Conservation (phyloP, 2,888 invertebrate species). For the Altica lythri region DNA sequence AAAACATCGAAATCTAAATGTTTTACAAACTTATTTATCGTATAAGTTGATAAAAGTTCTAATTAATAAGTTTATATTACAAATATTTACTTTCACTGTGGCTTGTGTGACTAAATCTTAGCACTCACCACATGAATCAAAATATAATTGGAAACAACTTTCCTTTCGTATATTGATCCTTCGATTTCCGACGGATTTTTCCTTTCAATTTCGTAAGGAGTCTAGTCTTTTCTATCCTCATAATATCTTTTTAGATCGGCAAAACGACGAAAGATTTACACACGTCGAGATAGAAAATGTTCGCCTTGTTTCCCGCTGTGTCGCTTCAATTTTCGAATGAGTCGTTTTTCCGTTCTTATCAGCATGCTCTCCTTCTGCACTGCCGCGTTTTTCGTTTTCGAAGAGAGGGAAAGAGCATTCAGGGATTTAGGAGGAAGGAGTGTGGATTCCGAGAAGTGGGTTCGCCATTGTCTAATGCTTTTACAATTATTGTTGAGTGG, state of each 20-base stretch:
- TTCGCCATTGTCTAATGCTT: constrained; percentile 11
- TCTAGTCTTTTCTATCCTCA: constrained; percentile 20
- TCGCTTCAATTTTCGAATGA: constrained; percentile 33
- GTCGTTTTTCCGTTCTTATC: constrained; percentile 29
- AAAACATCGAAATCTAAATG: too few relatives aligned
- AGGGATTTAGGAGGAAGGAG: neutral
- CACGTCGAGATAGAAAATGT: constrained; percentile 51
- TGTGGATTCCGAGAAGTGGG: constrained; percentile 6
- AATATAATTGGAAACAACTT: constrained; percentile 17
- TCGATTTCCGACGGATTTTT: constrained; percentile 16
- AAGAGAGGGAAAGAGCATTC: constrained; percentile 18
- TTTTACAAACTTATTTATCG: too few relatives aligned
- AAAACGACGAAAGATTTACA: constrained; percentile 47
- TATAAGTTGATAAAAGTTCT: too few relatives aligned
- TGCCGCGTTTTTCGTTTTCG: constrained; percentile 24
- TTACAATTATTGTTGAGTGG: constrained; percentile 5
- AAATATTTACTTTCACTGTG: neutral
- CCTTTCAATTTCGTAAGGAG: constrained; percentile 17
- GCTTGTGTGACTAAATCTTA: neutral
- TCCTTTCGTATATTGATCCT: constrained; percentile 13
- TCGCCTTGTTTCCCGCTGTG: constrained; percentile 45
- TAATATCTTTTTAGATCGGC: constrained; percentile 25
- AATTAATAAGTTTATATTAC: too few relatives aligned
- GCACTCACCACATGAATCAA: constrained; percentile 3
- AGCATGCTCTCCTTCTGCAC: constrained; percentile 31